Percentiles rank a stretch among this genome's conserved stretches.
These are phyloP conservation scores for Mayetiola destructor DNA, from an alignment of 2,888 invertebrate species.

Conservation along the genomic window DNA sequence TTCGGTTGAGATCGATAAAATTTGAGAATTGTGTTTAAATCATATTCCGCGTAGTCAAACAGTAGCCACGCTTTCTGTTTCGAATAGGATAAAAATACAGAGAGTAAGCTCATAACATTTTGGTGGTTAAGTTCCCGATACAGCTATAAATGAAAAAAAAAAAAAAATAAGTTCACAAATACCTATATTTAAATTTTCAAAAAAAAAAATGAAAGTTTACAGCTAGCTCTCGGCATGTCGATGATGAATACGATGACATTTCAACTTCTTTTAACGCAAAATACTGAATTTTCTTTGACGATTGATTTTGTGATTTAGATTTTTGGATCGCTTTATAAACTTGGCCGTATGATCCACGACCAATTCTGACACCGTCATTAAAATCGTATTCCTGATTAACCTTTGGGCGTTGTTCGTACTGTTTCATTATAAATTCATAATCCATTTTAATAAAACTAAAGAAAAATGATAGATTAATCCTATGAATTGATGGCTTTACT, in stretches of 20 bases:
- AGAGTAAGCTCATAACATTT: background rate
- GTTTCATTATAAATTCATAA: background rate
- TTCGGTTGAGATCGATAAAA: background rate
- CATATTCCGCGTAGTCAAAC: conserved; percentile 3
- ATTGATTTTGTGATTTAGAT: background rate
- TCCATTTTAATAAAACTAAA: conserved; percentile 4
- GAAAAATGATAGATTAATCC: too few relatives aligned
- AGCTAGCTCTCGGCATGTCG: background rate
- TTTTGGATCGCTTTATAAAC: background rate
- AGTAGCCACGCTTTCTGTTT: background rate
- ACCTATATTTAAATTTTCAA: background rate
- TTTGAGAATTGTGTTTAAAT: background rate
- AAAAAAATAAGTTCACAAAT: background rate
- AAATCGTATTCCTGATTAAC: background rate
- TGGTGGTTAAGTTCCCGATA: background rate
- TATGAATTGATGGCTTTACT: too few relatives aligned
- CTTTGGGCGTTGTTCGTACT: background rate
- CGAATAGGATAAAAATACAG: background rate
- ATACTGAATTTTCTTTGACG: too few relatives aligned
- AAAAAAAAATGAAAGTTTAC: background rate
- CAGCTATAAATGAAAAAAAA: background rate
- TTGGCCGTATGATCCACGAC: background rate
- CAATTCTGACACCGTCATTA: background rate
- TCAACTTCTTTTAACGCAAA: conserved; percentile 6
- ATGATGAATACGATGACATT: background rate